phyloP scores from a whole-genome alignment of 2,113 vertebrate genomes.

The Dascyllus trimaculatus region DNA sequence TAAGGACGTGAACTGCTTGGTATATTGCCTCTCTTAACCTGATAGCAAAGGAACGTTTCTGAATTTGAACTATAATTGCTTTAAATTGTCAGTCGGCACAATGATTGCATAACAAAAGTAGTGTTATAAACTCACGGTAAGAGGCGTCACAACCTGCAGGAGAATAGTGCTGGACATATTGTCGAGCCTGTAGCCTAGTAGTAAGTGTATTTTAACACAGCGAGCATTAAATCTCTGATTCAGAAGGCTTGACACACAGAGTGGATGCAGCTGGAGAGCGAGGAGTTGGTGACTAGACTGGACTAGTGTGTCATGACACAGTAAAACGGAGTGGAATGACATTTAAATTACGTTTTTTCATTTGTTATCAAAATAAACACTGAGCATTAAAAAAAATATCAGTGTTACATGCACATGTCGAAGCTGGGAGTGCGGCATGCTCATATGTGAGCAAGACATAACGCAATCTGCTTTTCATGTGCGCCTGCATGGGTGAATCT shows the following conservation, averaged over 20 bases:
- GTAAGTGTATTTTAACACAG: constrained; percentile 34
- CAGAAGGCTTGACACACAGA: constrained; percentile 28
- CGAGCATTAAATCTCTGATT: constrained; percentile 45
- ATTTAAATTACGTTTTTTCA: constrained; percentile 47
- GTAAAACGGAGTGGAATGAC: constrained; percentile 46
- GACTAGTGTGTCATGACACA: constrained; percentile 39
- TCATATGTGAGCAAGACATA: constrained; percentile 3
- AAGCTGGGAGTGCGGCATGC: not conserved
- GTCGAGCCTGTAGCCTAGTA: constrained; percentile 1
- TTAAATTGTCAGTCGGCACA: not conserved
- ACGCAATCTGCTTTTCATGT: not conserved
- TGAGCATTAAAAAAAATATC: not conserved
- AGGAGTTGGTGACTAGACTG: constrained; percentile 19
- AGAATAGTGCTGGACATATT: not conserved
- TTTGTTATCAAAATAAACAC: not conserved
- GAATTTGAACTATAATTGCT: not conserved
- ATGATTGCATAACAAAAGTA: not conserved
- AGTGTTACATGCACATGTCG: not conserved
- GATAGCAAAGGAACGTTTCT: not conserved
- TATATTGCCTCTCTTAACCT: not conserved
- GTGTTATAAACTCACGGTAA: not conserved
- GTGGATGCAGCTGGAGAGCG: constrained; percentile 38
- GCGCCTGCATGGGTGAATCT: constrained; percentile 37
- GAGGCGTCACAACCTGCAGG: not conserved
- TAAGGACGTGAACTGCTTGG: not conserved